Evolutionary conservation across 2,888 invertebrate species (phyloP).

Genomic region (Drosophila paracracens): DNA sequence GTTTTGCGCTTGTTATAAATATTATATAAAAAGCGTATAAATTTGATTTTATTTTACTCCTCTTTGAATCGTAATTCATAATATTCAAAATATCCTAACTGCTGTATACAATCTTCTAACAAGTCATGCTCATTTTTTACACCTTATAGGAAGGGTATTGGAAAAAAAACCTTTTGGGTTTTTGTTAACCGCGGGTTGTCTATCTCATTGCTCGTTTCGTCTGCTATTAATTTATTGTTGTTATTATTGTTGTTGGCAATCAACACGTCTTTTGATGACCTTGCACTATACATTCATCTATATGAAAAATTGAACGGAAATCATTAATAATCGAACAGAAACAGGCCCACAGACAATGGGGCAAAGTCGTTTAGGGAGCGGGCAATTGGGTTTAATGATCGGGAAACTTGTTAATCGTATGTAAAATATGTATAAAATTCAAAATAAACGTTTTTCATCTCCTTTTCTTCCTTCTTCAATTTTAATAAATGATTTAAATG

Average conservation of each 20-base stretch:
- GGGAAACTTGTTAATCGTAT: constrained; percentile 62
- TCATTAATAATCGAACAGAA: constrained; percentile 73
- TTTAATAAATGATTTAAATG: constrained; percentile 73
- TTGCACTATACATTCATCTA: constrained; percentile 76
- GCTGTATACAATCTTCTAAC: not conserved
- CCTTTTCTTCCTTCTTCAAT: constrained; percentile 6
- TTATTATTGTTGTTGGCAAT: constrained; percentile 77
- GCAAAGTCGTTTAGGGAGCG: constrained; percentile 24
- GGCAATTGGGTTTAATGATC: constrained; percentile 71
- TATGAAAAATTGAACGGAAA: constrained; percentile 79
- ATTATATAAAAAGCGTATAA: not conserved
- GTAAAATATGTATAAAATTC: constrained; percentile 46
- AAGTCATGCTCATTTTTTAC: constrained; percentile 15
- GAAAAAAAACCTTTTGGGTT: constrained; percentile 1
- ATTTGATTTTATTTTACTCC: not conserved
- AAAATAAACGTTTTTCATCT: constrained; percentile 42
- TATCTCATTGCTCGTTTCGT: constrained; percentile 35
- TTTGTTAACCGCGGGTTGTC: constrained; percentile 66
- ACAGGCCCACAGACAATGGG: constrained; percentile 26
- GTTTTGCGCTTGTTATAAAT: no score
- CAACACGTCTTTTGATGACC: constrained; percentile 81
- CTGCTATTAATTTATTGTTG: constrained; percentile 78
- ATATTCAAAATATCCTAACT: not conserved
- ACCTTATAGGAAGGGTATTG: constrained; percentile 24
- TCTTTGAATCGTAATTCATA: not conserved